A percentile compares a stretch with the other conserved stretches of the same genome.
These are phyloP conservation scores for Dascyllus trimaculatus DNA, from an alignment of 2,113 vertebrate species.

Conservation along the genomic window DNA sequence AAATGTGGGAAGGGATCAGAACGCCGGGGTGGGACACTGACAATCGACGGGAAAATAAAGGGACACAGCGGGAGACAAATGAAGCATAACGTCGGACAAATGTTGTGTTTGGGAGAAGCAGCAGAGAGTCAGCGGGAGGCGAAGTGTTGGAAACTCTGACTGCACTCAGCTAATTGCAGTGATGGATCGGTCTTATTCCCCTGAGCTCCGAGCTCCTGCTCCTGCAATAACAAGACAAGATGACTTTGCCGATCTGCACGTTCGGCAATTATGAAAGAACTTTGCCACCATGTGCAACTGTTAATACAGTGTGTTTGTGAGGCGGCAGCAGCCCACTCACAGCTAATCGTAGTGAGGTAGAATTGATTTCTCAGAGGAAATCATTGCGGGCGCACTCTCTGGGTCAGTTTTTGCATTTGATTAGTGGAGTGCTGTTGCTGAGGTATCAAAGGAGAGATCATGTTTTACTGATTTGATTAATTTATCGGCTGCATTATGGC, in stretches of 20 bases:
- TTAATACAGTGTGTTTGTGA: constrained; percentile 17
- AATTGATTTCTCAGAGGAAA: constrained; percentile 67
- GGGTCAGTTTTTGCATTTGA: constrained; percentile 50
- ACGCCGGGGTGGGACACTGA: background rate
- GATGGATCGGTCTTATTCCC: constrained; percentile 69
- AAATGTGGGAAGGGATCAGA: background rate
- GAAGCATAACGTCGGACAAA: background rate
- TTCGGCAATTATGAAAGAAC: constrained; percentile 51
- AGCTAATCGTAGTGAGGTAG: constrained; percentile 35
- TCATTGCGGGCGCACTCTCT: constrained; percentile 16
- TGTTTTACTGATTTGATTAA: constrained; percentile 53
- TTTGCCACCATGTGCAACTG: constrained; percentile 31
- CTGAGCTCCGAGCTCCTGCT: constrained; percentile 16
- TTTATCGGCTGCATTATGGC: constrained; percentile 33
- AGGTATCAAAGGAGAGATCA: constrained; percentile 27
- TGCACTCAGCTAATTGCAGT: constrained; percentile 60
- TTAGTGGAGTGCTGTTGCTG: constrained; percentile 19
- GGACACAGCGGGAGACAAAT: constrained; percentile 9
- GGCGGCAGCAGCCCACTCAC: constrained; percentile 48
- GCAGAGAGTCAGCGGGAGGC: constrained; percentile 13
- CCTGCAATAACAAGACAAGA: constrained; percentile 54
- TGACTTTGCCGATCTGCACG: constrained; percentile 55
- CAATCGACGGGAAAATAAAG: background rate
- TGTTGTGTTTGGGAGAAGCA: background rate
- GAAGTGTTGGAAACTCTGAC: constrained; percentile 21